Base-by-base conservation (phyloP, 2,113 vertebrate species). In the Notarius lentiginosus region DNA sequence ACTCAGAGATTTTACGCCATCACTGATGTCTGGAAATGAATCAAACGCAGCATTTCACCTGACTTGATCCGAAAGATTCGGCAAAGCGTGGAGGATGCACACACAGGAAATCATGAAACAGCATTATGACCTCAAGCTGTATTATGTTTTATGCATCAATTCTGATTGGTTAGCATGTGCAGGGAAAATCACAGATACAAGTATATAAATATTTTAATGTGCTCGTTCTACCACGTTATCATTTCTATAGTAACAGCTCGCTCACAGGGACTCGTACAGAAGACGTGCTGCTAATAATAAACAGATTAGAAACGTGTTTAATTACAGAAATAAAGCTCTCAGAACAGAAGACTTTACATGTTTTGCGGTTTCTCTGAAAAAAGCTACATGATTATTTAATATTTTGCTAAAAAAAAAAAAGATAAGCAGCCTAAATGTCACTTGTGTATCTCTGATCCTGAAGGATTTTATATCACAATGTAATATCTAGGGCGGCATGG, bases 1-100 rank as follows among this genome's bases (percentile, higher is more conserved):
- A 91, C 66, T 49, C 56, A 82, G 91, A 88, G 91, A 91, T 93
- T 34, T 82, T 86, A 77, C 58, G 80, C 89, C 60, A 63, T 88
- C 84, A 86, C 87, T 81, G 73, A 86, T 83, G 72, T 86, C 89
- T 87, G 84, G 84, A 65, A 83, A 85, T 34, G 55, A 56, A 85
- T 85, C 58, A 63, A 82, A 84, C 4, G 34, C 70, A 30, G 63
- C 63, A 18, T 30, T 47, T 47, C 30, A 63, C 12, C 14, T 66
- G 22, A 41, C 2, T n/a, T 53, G 14, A 27, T 66, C 47, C 17
- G 18, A 53, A 9, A 24, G 7, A n/a, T 63, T 15, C 53, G 47
- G 20, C 7, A 4, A 51, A 75, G 41, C 6, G 27, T 47, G 17
- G 22, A 75, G 8, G 20, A 72, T 22, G 10, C 20, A 22, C 22